Conservation (phyloP, 2,888 invertebrate genomes). For the Dione juno region DNA sequence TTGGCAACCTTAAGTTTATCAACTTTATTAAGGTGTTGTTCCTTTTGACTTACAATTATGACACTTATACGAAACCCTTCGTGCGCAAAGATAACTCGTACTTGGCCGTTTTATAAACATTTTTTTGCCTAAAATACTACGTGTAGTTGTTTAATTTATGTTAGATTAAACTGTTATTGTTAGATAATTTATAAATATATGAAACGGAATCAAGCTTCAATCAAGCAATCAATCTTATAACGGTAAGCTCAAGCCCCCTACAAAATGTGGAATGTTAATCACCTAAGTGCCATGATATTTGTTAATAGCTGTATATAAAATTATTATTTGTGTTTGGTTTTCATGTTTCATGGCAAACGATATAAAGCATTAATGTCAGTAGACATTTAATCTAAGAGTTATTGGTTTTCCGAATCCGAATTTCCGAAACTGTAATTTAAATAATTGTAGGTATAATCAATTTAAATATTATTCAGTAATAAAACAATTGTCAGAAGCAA, state of each 20-base stretch:
- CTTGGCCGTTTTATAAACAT: too few species aligned
- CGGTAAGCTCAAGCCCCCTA: background rate
- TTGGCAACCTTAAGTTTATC: too few species aligned
- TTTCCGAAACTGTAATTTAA: background rate
- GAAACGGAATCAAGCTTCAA: background rate
- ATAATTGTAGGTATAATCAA: too few species aligned
- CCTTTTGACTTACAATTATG: too few species aligned
- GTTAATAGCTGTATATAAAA: background rate
- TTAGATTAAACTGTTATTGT: background rate
- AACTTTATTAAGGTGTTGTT: too few species aligned
- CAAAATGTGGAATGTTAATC: conserved; percentile 1
- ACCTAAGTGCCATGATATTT: background rate
- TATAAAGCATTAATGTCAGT: background rate
- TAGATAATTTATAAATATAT: background rate
- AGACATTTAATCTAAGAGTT: conserved; percentile 1
- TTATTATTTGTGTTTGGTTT: conserved; percentile 5
- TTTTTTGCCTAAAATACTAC: too few species aligned
- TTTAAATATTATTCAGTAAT: too few species aligned
- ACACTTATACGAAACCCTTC: too few species aligned
- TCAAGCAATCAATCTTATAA: too few species aligned
- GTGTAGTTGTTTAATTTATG: too few species aligned
- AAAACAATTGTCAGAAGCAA: too few species aligned
- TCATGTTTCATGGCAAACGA: background rate
- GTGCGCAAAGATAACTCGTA: too few species aligned
- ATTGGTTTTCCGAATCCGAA: background rate